These are phyloP conservation scores for Otocyon megalotis DNA, from an alignment of 2,113 vertebrate species.

Conservation along the genomic window DNA sequence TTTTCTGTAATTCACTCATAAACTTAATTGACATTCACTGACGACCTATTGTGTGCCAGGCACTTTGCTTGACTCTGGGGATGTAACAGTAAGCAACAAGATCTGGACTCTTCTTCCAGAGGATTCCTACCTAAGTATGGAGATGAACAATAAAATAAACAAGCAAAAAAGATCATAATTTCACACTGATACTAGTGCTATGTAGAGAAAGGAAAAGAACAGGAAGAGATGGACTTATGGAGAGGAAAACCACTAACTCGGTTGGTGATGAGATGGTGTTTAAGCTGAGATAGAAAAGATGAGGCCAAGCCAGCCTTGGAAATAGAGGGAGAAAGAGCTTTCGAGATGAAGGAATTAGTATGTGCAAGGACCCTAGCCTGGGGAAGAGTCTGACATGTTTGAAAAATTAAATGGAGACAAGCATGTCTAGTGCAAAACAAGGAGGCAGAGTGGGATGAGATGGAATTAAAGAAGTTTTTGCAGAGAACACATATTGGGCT, in stretches of 20 bases:
- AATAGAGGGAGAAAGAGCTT: neutral
- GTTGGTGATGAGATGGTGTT: neutral
- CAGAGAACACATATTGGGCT: neutral
- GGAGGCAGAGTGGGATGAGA: too few relatives aligned
- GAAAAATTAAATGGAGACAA: neutral
- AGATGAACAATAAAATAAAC: neutral
- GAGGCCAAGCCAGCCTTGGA: neutral
- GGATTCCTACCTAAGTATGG: neutral
- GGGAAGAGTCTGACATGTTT: neutral
- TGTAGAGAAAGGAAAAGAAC: neutral
- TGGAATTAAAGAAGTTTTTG: neutral
- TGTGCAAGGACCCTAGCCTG: neutral
- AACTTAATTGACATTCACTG: neutral
- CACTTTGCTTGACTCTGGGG: neutral
- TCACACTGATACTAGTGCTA: neutral
- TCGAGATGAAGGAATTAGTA: neutral
- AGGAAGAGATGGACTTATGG: neutral
- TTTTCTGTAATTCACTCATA: conserved; percentile 5
- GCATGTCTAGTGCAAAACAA: neutral
- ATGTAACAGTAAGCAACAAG: neutral
- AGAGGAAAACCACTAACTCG: neutral
- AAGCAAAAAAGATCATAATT: too few relatives aligned
- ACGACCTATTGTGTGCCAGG: conserved; percentile 7
- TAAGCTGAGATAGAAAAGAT: neutral
- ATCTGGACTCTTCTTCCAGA: neutral